Evolutionary conservation across 2,888 invertebrate genomes (phyloP), one percentile per base, ranked within the genome.

Genomic region (Psococerastis gibbosa): DNA sequence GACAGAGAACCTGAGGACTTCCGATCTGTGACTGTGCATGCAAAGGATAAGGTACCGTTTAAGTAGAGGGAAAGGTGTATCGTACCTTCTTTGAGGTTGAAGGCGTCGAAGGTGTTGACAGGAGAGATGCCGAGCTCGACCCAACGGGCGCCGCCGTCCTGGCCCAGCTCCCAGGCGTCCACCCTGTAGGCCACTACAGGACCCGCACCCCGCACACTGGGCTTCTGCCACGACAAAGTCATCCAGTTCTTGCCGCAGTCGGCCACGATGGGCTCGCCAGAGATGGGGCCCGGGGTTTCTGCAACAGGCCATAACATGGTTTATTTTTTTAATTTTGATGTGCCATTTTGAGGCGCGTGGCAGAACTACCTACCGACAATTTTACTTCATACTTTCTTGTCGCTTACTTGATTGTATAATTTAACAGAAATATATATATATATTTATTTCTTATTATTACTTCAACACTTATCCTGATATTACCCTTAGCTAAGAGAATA

Each of bases 211-310:
- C 67, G 66, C 46, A 68, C 66, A 45, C 72, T 70, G 0, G 84
- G 75, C 58, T 82, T 83, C 23, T 74, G 73, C 88, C 88, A 88
- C n/a, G 74, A 71, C 46, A 88, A 63, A 2, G 84, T 80, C 42
- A 87, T 67, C 77, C 87, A 87, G 57, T 79, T 82, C 55, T 71
- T 73, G 35, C 87, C 85, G n/a, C 78, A 76, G 58, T 85, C 84
- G n/a, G 75, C 69, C 18, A 79, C 73, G 45, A 70, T 67, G 17
- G 85, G 84, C 52, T 78, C 78, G 44, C 76, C 75, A 49, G 75
- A 72, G 54, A 85, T 78, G 51, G 78, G 72, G 45, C 78, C 78
- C 45, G 87, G 87, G 49, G 83, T 81, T 66, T 83, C 87, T 87
- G 65, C 32, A 64, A 65, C n/a, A 27, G 46, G 18, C n/a, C 11